Evolutionary conservation across 2,888 invertebrate species (phyloP), one percentile per base, ranked within the genome.

Genomic region (Anarsia innoxiella): DNA sequence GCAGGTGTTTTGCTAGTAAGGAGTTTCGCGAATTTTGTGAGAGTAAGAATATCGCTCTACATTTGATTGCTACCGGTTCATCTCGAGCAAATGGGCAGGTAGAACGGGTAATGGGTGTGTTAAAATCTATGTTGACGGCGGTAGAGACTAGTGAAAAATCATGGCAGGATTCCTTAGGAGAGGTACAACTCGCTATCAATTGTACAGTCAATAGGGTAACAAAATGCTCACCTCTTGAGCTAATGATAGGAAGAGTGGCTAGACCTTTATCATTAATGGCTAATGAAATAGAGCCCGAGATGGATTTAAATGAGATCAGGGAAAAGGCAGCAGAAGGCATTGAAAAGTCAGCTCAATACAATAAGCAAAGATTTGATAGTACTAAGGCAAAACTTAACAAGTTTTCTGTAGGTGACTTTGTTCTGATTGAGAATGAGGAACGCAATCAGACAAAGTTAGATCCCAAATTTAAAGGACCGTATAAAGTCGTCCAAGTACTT

Each of bases 21-120:
- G 2, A 40, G 42, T 30, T 51, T 19, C 11, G 14, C 0, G 39
- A 44, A 0, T 53, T 43, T 23, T 49, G 53, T 11, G 23, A 30
- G 0, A 5, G 13, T 0, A n/a, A 37, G 0, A 43, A 43, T 8
- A 51, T 56, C 1, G n/a, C 44, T 0, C 12, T 55, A 1, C 51
- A 53, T 26, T 26, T 53, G 0, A 48, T 53, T 2, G 53, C 51
- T 0, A 51, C 53, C 0, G 53, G 51, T 0, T 35, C 37, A 1
- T 33, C 35, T n/a, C 44, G 51, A 1, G 51, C 53, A 0, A 49
- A 54, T 11, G 51, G 54, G 0, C 51, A 53, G n/a, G 48, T 49
- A 0, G 49, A 51, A 13, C 30, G 49, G 0, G 37, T 53, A 0
- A 51, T 52, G 48, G n/a, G 35, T 1, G 37, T 34, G 0, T 12